phyloP scores from a whole-genome alignment of 1,140 invertebrate genomes.

The Drosophila prosaltans region DNA sequence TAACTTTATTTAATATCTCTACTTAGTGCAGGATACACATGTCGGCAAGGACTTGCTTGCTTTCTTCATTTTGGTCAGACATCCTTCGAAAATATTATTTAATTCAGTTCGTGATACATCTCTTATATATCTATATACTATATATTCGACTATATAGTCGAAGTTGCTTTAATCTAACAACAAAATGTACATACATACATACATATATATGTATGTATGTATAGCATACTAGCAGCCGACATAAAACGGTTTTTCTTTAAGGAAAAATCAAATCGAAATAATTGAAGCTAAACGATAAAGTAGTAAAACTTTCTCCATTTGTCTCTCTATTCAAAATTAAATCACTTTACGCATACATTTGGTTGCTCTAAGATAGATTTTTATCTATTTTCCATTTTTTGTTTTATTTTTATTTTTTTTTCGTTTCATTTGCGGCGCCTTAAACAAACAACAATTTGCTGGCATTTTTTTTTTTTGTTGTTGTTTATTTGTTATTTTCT shows the following conservation, averaged over 20 bases:
- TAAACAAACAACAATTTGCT: conserved; percentile 76
- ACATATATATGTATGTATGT: too few species aligned
- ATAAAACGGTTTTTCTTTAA: conserved; percentile 4
- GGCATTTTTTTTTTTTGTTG: conserved; percentile 33
- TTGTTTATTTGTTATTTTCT: conserved; percentile 19
- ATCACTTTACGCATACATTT: conserved; percentile 67
- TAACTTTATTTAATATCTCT: too few species aligned
- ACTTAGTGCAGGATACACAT: too few species aligned
- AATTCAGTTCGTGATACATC: too few species aligned
- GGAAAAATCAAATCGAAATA: conserved; percentile 46
- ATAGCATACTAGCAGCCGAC: too few species aligned
- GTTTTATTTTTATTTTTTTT: conserved; percentile 52
- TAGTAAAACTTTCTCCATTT: conserved; percentile 49
- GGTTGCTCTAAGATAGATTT: conserved; percentile 44
- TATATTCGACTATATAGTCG: too few species aligned
- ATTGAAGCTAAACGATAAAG: conserved; percentile 45
- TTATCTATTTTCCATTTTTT: conserved; percentile 37
- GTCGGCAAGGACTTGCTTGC: too few species aligned
- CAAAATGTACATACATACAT: too few species aligned
- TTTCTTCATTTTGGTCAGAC: too few species aligned
- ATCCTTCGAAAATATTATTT: too few species aligned
- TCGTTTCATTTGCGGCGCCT: conserved; percentile 65
- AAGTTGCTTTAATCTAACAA: too few species aligned
- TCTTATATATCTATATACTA: too few species aligned
- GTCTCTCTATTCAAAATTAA: conserved; percentile 66